phyloP scores from a whole-genome alignment of 2,888 invertebrate genomes.

The Pseudococcus longispinus region DNA sequence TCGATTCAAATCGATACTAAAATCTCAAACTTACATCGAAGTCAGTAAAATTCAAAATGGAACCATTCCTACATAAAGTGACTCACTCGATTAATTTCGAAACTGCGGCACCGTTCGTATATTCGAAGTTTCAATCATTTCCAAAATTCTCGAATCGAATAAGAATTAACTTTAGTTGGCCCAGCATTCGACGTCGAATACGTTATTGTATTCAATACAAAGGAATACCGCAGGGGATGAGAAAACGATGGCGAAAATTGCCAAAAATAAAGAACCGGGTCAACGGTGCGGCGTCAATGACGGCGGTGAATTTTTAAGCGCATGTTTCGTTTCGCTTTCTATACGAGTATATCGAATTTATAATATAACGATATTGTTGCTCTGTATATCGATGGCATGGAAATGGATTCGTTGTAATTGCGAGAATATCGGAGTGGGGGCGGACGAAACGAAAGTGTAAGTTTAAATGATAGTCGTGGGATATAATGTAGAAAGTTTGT shows the following conservation, averaged over 20 bases:
- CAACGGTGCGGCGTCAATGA: not conserved
- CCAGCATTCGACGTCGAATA: not conserved
- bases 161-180: not conserved
- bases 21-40: too few relatives aligned
- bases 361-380: conserved; percentile 1
- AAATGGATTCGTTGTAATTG: conserved; percentile 28
- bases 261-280: not conserved
- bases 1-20: too few relatives aligned
- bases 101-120: not conserved
- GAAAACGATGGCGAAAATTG: not conserved
- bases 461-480: conserved; percentile 39
- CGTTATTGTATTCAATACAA: not conserved
- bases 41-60: not conserved
- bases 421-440: not conserved
- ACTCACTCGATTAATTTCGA: not conserved
- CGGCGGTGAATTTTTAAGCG: not conserved
- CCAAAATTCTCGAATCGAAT: not conserved
- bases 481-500: conserved; percentile 34
- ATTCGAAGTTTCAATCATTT: not conserved
- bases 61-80: not conserved
- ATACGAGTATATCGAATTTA: not conserved
- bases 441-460: conserved; percentile 20
- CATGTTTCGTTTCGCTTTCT: not conserved
- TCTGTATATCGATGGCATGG: not conserved
- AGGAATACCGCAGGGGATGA: not conserved